Evolutionary conservation across 2,888 invertebrate genomes (phyloP).

Genomic region (Diadegma fenestrale): DNA sequence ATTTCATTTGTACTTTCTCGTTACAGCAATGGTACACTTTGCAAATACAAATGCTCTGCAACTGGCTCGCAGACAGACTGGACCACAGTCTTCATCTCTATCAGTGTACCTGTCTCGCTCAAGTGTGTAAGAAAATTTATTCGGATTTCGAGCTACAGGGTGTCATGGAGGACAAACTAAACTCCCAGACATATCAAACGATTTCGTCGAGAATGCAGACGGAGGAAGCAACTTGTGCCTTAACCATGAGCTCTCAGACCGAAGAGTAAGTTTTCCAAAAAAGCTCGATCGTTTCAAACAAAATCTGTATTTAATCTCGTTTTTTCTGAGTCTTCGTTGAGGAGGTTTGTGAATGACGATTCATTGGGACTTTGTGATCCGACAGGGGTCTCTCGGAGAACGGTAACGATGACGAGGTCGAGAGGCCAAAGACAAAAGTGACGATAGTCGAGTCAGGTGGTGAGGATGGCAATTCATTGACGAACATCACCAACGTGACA

Average conservation of each 20-base stretch:
- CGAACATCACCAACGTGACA: conserved; percentile 92
- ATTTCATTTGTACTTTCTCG: neutral
- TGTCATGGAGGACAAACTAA: conserved; percentile 98
- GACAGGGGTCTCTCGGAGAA: conserved; percentile 83
- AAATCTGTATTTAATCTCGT: neutral
- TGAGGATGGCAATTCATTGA: conserved; percentile 90
- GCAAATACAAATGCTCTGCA: conserved; percentile 96
- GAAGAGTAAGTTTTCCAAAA: conserved; percentile 86
- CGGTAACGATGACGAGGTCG: conserved; percentile 87
- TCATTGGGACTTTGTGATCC: neutral
- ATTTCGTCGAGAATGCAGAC: conserved; percentile 98
- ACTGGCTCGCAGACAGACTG: conserved; percentile 96
- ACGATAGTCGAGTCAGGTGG: conserved; percentile 87
- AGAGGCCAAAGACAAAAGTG: conserved; percentile 87
- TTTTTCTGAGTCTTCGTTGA: too few species aligned
- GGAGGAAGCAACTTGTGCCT: conserved; percentile 97
- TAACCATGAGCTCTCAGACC: conserved; percentile 92
- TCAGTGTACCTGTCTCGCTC: conserved; percentile 98
- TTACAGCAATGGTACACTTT: conserved; percentile 96
- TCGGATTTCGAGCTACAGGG: conserved; percentile 99
- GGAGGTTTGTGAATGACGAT: neutral
- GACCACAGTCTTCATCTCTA: conserved; percentile 98
- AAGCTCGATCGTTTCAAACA: neutral
- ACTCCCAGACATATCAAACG: conserved; percentile 97
- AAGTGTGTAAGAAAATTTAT: conserved; percentile 99